Evolutionary conservation across 2,797 vertebrate species (phyloP).

Genomic region (Chaunax sp.): DNA sequence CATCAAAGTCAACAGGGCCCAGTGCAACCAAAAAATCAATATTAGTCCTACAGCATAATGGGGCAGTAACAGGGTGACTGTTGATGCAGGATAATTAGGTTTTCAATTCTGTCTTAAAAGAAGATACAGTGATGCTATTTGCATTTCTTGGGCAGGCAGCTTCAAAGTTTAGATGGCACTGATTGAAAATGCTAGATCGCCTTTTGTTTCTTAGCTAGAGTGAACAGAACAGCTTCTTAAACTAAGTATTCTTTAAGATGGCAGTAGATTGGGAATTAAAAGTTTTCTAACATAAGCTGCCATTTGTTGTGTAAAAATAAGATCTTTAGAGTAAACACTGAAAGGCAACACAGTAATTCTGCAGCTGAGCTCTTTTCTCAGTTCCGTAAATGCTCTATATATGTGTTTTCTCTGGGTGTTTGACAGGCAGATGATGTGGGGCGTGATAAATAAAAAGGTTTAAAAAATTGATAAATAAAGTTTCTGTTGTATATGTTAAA

Average conservation of each 20-base stretch:
- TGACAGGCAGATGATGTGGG: constrained; percentile 18
- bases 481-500: constrained; percentile 26
- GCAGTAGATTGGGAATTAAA: constrained; percentile 34
- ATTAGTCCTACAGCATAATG: constrained; percentile 45
- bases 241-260: constrained; percentile 21
- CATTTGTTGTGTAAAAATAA: constrained; percentile 34
- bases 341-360: constrained; percentile 19
- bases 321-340: constrained; percentile 30
- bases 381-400: constrained; percentile 6
- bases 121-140: constrained; percentile 20
- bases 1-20: constrained; percentile 49
- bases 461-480: neutral
- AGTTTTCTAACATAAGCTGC: constrained; percentile 7
- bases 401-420: constrained; percentile 11
- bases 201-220: constrained; percentile 23
- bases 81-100: constrained; percentile 41
- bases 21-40: constrained; percentile 58
- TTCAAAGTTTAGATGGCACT: constrained; percentile 24
- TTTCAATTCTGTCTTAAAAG: constrained; percentile 43
- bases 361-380: constrained; percentile 8
- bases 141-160: constrained; percentile 8
- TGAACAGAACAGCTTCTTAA: constrained; percentile 23
- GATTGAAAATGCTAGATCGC: constrained; percentile 22
- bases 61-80: constrained; percentile 44
- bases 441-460: constrained; percentile 17